Conservation (phyloP, 2,888 invertebrate genomes). For the Tenthredo livida region DNA sequence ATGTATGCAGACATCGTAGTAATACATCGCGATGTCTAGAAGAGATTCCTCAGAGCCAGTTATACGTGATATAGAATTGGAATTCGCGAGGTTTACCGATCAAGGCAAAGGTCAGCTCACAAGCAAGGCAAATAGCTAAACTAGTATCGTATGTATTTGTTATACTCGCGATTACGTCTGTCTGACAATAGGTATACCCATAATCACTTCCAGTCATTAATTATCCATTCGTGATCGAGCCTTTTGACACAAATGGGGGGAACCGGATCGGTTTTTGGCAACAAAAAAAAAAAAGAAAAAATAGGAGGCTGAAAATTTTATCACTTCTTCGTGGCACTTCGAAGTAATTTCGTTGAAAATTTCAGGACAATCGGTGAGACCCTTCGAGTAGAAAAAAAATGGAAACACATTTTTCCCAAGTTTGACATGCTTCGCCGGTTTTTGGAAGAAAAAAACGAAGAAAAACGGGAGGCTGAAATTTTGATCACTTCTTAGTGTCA, state of each 20-base stretch:
- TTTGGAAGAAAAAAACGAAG: too few species aligned
- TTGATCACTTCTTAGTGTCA: too few species aligned
- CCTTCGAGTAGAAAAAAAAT: too few species aligned
- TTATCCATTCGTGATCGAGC: background rate
- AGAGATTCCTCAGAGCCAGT: background rate
- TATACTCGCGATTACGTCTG: background rate
- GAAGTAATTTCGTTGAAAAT: too few species aligned
- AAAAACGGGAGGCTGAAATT: too few species aligned
- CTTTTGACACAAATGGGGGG: background rate
- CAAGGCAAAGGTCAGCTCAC: background rate
- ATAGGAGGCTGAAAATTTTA: too few species aligned
- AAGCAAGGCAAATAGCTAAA: background rate
- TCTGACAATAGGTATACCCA: background rate
- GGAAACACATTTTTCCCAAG: too few species aligned
- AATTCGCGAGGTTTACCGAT: constrained; percentile 7
- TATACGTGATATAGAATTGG: constrained; percentile 22
- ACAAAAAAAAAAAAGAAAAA: too few species aligned
- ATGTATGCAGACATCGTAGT: background rate
- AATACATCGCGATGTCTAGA: constrained; percentile 5
- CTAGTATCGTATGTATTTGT: background rate
- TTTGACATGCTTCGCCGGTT: too few species aligned
- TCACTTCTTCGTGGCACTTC: too few species aligned
- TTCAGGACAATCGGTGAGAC: too few species aligned
- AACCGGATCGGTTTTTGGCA: too few species aligned
- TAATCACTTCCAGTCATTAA: background rate